phyloP scores from a whole-genome alignment of 2,797 vertebrate species.

The Furcifer pardalis region DNA sequence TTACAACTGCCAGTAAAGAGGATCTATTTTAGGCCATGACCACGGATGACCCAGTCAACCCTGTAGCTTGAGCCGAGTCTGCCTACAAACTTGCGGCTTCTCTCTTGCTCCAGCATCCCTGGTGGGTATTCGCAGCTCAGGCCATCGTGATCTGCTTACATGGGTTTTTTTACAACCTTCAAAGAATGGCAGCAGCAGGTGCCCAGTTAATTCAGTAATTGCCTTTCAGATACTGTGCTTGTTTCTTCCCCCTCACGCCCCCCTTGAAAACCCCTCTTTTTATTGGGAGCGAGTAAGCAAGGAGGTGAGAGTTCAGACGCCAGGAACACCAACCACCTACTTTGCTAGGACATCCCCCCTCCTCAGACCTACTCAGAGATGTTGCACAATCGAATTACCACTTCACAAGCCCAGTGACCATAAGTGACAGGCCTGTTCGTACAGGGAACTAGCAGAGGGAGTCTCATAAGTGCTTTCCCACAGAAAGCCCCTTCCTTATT shows the following conservation, averaged over 20 bases:
- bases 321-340: slow-evolving; percentile 32
- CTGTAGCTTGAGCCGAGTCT: background rate
- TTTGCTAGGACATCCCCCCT: slow-evolving; percentile 54
- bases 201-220: slow-evolving; percentile 34
- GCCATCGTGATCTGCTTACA: background rate
- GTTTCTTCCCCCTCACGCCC: slow-evolving; percentile 23
- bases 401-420: slow-evolving; percentile 71
- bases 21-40: background rate
- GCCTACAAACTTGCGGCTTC: background rate
- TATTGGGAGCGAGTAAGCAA: slow-evolving; percentile 27
- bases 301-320: background rate
- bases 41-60: background rate
- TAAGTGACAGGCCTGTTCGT: slow-evolving; percentile 73
- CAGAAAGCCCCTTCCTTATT: slow-evolving; percentile 73
- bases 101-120: background rate
- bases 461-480: slow-evolving; percentile 76
- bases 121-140: slow-evolving; percentile 23
- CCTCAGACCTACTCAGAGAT: slow-evolving; percentile 55
- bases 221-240: slow-evolving; percentile 33
- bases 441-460: slow-evolving; percentile 71
- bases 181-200: slow-evolving; percentile 49
- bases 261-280: slow-evolving; percentile 25
- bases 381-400: slow-evolving; percentile 76
- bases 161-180: background rate
- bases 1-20: slow-evolving; percentile 16